These are phyloP conservation scores for Coilia nasus DNA, from an alignment of 2,797 vertebrate genomes.

Conservation along the genomic window DNA sequence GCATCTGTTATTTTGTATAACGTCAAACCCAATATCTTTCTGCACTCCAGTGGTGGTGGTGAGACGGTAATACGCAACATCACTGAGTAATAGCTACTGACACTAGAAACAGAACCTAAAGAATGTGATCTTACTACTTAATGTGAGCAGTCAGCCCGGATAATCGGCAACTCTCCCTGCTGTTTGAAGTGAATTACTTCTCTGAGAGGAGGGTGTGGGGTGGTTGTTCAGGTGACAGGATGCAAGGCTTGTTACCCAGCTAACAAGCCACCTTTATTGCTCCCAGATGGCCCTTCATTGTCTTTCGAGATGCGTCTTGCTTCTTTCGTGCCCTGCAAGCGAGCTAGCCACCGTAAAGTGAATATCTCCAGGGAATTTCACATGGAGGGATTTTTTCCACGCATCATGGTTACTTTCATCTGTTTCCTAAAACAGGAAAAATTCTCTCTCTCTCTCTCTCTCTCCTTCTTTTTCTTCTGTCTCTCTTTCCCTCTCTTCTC, in stretches of 20 bases:
- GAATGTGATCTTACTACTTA: neutral
- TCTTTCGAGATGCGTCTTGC: constrained; percentile 31
- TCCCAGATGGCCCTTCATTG: constrained; percentile 52
- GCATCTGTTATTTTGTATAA: neutral
- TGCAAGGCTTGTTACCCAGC: constrained; percentile 47
- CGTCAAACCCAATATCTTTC: neutral
- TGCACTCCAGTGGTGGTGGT: neutral
- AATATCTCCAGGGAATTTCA: constrained; percentile 40
- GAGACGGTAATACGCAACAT: neutral
- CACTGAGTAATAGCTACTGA: neutral
- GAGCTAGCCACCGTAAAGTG: constrained; percentile 31
- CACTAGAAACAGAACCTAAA: neutral
- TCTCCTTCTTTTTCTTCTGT: neutral
- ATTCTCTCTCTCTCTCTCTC: neutral
- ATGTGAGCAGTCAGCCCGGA: neutral
- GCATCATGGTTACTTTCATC: neutral
- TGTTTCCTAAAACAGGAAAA: constrained; percentile 13
- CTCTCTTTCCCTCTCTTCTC: neutral
- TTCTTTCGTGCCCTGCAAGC: constrained; percentile 37
- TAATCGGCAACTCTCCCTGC: constrained; percentile 1
- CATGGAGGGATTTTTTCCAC: constrained; percentile 15
- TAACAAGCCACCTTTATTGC: constrained; percentile 52
- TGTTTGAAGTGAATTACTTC: constrained; percentile 50
- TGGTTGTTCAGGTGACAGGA: constrained; percentile 39
- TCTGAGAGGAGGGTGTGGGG: constrained; percentile 34